Evolutionary conservation across 2,113 vertebrate genomes (phyloP), one percentile per base, ranked within the genome.

Genomic region (Lagenorhynchus albirostris): DNA sequence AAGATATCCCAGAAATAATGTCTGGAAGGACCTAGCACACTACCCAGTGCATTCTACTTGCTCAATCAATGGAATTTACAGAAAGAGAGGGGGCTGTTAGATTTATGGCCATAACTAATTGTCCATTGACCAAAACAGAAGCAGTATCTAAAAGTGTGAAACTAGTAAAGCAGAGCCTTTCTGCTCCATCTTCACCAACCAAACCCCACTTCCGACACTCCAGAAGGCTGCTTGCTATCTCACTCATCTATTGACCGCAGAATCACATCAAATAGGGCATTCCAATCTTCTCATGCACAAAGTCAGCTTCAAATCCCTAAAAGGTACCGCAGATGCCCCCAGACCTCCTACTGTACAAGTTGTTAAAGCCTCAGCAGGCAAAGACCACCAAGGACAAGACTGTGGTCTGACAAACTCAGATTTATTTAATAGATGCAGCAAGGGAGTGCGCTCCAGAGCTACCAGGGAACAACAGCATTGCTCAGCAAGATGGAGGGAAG

Each of bases 41-140:
- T 71, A 20, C 55, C 68, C 73, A 21, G 47, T 12, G 47, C 31
- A 80, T 26, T 25, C 62, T 58, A 12, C 23, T 4, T 88, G 58
- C 65, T 95, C 65, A 55, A 0, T 50, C 84, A 95, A 63, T 41
- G 21, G 31, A 80, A 91, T 80, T 91, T 80, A 58, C n/a, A 94
- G 77, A 91, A 67, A 55, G 1, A 83, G 31, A 93, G 50, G 23
- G 1, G 2, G 26, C 20, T 90, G 21, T 38, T 47, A 47, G 23
- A 68, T 29, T 36, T 14, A 7, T 41, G 21, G 31, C 3, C 58
- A 58, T 73, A 70, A 60, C 23, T 50, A 60, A 76, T 4, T 67
- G 14, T 50, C 44, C 71, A 65, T 1, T 44, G 80, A 29, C 29
- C 26, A 80, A 88, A 84, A 74, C 0, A 29, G 2, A 86, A 85